Evolutionary conservation across 2,888 invertebrate species (phyloP), one percentile per base, ranked within the genome.

Genomic region (Antheraea assamensis): DNA sequence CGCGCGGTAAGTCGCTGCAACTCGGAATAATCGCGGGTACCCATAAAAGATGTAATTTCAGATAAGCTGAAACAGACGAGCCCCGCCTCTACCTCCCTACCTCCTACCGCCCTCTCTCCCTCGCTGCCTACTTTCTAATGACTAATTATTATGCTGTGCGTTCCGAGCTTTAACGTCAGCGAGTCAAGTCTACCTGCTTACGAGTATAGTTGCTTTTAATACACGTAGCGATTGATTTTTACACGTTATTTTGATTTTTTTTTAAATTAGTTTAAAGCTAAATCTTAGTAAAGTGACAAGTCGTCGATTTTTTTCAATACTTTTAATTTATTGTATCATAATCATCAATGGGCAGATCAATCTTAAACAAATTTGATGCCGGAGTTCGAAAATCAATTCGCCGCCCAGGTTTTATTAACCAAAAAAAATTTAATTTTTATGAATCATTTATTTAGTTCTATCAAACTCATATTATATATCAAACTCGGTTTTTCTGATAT

Each of bases 1-100:
- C 92, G 92, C 90, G 92, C 92, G 91, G 88, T 93, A 92, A 92
- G 92, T 87, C 91, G 90, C 92, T 93, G 93, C 93, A 93, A 92
- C 93, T 92, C 93, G 92, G 94, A 93, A 94, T 94, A 93, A 94
- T 94, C 94, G 93, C 94, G 91, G 93, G 92, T 94, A 92, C 92
- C 93, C 94, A 94, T 94, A 94, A 94, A 94, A 94, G 94, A 94
- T 94, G 94, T 94, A 94, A 94, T 94, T 94, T 94, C 93, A 94
- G 94, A 94, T 94, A 94, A 94, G 92, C 94, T 93, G 93, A 94
- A 94, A 94, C 92, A 93, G 94, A 93, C 94, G 93, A 92, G 92
- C 93, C 82, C 91, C 92, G 90, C 93, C 92, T 85, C 83, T 81
- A 76, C 84, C 87, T 81, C 86, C 85, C 81, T 76, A 83, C 83